Base-by-base conservation (phyloP, 2,888 invertebrate genomes). In the Lumbricus terrestris region DNA sequence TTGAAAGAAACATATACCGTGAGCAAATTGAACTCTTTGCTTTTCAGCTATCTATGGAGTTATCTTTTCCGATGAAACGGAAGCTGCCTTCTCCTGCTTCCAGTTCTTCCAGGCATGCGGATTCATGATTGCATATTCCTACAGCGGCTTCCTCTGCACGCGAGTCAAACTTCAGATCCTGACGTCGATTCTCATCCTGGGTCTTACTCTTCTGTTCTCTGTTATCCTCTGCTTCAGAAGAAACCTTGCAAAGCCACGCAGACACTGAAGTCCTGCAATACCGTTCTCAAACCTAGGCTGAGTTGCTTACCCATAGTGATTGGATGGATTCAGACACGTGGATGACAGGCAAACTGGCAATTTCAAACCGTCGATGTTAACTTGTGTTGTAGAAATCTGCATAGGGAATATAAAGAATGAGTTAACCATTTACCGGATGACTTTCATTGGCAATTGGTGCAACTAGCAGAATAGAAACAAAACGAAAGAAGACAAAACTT, bases 61-160 rank as follows among this genome's bases (percentile, higher is more conserved):
- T 90, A 95, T 98, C 90, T 98, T 98, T 93, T 97, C 97, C 0
- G 96, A 97, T 0, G 96, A 97, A 93, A 97, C 97, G 93, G 98
- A 98, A 93, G 97, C 98, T 0, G 97, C 97, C 0, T 98, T 97
- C 95, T 97, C 98, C 92, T 98, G 98, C 95, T 98, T 98, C 95
- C 96, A 98, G 16, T 95, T 98, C 88, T 98, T 98, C 98, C 98
- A 98, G 95, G 97, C 97, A 0, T 96, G 97, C 0, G 98, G 98
- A 89, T 98, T 98, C 91, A 97, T 98, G 18, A 96, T 97, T 90
- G 97, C 97, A 0, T 98, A 97, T 93, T 96, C 96, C 0, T 96
- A 97, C 90, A 97, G 97, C 88, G 97, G 97, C 4, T 96, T 96
- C 93, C 95, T 97, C 15, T 97, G 97, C 93, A 97, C 97, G 0